These are phyloP conservation scores for Tethya wilhelma DNA, from an alignment of 37 sponge, comb jelly and placozoan species.

Conservation along the genomic window DNA sequence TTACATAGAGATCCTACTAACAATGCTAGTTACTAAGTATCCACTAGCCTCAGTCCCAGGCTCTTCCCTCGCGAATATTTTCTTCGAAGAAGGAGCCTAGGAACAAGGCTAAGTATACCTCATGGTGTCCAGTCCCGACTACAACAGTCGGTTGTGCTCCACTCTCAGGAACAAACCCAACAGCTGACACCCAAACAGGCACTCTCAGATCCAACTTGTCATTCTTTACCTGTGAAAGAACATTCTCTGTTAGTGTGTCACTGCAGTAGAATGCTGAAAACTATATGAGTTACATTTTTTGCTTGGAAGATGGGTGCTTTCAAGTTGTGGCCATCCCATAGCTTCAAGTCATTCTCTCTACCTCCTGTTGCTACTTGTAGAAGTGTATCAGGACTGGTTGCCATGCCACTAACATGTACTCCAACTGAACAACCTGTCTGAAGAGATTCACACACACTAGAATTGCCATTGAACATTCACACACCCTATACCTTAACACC, in stretches of 20 bases:
- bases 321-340: slow-evolving; percentile 77
- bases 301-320: slow-evolving; percentile 69
- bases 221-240: slow-evolving; percentile 40
- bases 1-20: no score
- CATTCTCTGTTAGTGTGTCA: no score
- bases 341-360: slow-evolving; percentile 68
- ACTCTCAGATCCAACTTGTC: slow-evolving; percentile 77
- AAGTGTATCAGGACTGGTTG: slow-evolving; percentile 26
- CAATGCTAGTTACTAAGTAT: no score
- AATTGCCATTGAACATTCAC: background rate
- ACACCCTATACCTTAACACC: slow-evolving; percentile 42
- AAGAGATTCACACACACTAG: background rate
- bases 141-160: slow-evolving; percentile 56
- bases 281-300: slow-evolving; percentile 83
- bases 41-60: no score
- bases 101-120: no score
- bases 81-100: no score
- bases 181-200: slow-evolving; percentile 76
- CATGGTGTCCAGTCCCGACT: slow-evolving; percentile 76
- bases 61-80: no score
- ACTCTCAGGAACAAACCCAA: slow-evolving; percentile 42
- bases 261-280: no score
- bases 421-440: slow-evolving; percentile 54
- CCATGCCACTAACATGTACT: slow-evolving; percentile 43
- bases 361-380: slow-evolving; percentile 86